A percentile compares a stretch with the other conserved stretches of the same genome.
Conservation (phyloP, 2,797 vertebrate genomes). For the Ispidina picta region DNA sequence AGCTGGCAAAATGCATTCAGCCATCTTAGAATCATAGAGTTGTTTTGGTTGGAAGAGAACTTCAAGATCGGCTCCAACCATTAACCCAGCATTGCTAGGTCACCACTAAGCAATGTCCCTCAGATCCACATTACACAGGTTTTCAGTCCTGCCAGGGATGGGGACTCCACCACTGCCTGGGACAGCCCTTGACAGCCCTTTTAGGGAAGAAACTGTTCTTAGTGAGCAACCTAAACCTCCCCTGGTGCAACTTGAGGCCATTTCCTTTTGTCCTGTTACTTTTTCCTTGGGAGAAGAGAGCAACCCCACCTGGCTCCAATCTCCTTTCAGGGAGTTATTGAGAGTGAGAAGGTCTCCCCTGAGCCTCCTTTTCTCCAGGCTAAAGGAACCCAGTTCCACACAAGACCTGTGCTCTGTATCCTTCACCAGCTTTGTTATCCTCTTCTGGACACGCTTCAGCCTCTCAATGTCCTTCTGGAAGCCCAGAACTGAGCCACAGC, state of each 20-base stretch:
- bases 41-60: neutral
- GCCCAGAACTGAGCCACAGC: neutral
- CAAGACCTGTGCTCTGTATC: neutral
- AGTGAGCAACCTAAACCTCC: neutral
- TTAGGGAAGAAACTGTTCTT: neutral
- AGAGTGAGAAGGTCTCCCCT: neutral
- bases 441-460: neutral
- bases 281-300: neutral
- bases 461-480: neutral
- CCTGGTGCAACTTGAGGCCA: neutral
- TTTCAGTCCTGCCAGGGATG: neutral
- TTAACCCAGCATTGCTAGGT: neutral
- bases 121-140: neutral
- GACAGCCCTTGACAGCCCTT: neutral
- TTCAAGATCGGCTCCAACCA: neutral
- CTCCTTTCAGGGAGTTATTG: neutral
- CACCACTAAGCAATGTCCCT: neutral
- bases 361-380: neutral
- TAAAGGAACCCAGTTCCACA: neutral
- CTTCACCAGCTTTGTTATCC: neutral
- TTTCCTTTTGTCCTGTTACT: neutral
- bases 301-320: neutral
- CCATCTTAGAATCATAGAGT: neutral
- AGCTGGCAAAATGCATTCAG: neutral
- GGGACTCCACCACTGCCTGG: neutral